These are phyloP conservation scores for Morinoia aosen DNA, from an alignment of 2,888 invertebrate genomes.

Conservation along the genomic window DNA sequence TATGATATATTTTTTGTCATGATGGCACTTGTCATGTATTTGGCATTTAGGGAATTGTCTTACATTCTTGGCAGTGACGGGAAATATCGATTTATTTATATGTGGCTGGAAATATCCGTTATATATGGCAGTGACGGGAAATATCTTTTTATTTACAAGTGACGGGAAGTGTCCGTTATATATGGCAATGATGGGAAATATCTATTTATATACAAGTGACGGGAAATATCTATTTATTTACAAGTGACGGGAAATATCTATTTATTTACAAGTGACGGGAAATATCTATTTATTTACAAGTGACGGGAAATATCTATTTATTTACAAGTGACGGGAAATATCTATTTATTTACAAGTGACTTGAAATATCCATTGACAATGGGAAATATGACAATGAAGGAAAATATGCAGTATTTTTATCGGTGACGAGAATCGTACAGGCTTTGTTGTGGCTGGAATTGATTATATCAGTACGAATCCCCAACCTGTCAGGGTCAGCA, in stretches of 20 bases:
- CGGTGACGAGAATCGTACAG: not conserved
- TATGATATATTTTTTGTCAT: too few relatives aligned
- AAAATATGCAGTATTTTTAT: not conserved
- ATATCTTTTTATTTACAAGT: not conserved
- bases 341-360: too few relatives aligned
- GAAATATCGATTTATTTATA: not conserved
- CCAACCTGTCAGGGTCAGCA: too few relatives aligned
- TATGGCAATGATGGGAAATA: not conserved
- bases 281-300: not conserved
- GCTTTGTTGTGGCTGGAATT: too few relatives aligned
- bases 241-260: not conserved
- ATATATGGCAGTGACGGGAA: not conserved
- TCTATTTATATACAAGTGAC: too few relatives aligned
- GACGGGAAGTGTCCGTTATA: not conserved
- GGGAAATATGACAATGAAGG: not conserved
- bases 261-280: not conserved
- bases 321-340: not conserved
- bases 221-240: too few relatives aligned
- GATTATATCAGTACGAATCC: too few relatives aligned
- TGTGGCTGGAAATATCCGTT: not conserved
- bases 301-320: not conserved
- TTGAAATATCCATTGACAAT: too few relatives aligned
- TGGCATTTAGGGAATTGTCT: not conserved
- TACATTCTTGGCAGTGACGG: not conserved
- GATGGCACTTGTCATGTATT: too few relatives aligned